Evolutionary conservation across 2,888 invertebrate species (phyloP).

Genomic region (Asteroscopus sphinx): DNA sequence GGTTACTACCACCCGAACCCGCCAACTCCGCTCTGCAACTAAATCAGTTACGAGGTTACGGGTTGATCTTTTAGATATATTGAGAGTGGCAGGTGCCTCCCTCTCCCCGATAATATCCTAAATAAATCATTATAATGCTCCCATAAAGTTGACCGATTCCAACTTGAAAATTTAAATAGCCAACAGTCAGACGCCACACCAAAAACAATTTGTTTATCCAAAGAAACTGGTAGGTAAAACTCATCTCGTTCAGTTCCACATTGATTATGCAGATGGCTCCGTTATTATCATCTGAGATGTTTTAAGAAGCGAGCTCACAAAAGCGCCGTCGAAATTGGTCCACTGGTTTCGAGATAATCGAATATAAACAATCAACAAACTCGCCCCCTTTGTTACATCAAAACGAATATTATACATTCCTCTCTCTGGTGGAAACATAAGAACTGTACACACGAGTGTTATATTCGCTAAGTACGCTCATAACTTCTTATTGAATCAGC

Average conservation of each 20-base stretch:
- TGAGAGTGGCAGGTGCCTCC: conserved; percentile 53
- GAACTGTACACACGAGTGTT: conserved; percentile 53
- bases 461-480: conserved; percentile 71
- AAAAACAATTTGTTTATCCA: conserved; percentile 48
- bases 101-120: conserved; percentile 18
- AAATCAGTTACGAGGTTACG: conserved; percentile 74
- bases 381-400: conserved; percentile 59
- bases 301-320: conserved; percentile 62
- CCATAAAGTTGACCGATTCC: conserved; percentile 20
- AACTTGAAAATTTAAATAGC: conserved; percentile 22
- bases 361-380: conserved; percentile 75
- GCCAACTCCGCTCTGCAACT: conserved; percentile 74
- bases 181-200: conserved; percentile 21
- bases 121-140: conserved; percentile 45
- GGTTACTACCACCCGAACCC: conserved; percentile 79
- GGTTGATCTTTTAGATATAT: conserved; percentile 63
- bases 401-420: conserved; percentile 57
- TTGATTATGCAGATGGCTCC: conserved; percentile 68
- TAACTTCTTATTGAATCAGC: conserved; percentile 82
- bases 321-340: conserved; percentile 63
- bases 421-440: conserved; percentile 62
- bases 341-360: conserved; percentile 71
- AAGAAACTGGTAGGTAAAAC: conserved; percentile 45
- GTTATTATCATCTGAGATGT: conserved; percentile 62
- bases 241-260: conserved; percentile 55